Base-by-base conservation (phyloP, 1,140 invertebrate species). In the Brachionus manjavacas region DNA sequence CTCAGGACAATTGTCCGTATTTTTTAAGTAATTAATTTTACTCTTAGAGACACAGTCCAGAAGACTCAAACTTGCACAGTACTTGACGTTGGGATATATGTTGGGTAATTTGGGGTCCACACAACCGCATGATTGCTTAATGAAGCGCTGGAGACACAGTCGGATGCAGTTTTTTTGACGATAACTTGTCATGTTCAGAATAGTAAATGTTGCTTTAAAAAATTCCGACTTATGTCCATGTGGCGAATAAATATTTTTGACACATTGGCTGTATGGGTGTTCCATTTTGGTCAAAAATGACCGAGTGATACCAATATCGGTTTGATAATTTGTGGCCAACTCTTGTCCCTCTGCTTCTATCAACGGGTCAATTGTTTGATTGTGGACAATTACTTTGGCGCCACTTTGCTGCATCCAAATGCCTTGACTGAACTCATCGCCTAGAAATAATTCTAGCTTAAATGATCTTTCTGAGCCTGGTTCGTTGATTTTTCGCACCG, bases 351-450 rank as follows among this genome's bases (percentile, higher is more conserved):
- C 79, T 20, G 64, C 52, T 64, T 81, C 64, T 12, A 68, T 81
- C 25, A 81, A 68, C 0, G 79, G 52, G 1, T 60, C 20, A 1
- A 81, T 23, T 14, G 23, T 64, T 66, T 81, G 79, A 81, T 81
- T 81, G 25, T 81, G 79, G 35, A 81, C 79, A 14, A 81, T 35
- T 12, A 81, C 79, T 81, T 39, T 60, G 16, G 79, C 79, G 14
- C 79, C 79, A 46, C 79, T 81, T 68, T 81, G 35, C 7, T 43
- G 35, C 79, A 81, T 81, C 31, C 35, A 81, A 41, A 81, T 64
- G 46, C 79, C 79, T 68, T 81, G 79, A 16, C 49, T 35, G 25
- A 81, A 81, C 31, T 81, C 79, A 68, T 81, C 79, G 79, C 79
- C 79, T 43, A 81, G 25, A 81, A 81, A 81, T 16, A 81, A 43